phyloP scores from a whole-genome alignment of 2,888 invertebrate genomes.

The Panopea generosa region DNA sequence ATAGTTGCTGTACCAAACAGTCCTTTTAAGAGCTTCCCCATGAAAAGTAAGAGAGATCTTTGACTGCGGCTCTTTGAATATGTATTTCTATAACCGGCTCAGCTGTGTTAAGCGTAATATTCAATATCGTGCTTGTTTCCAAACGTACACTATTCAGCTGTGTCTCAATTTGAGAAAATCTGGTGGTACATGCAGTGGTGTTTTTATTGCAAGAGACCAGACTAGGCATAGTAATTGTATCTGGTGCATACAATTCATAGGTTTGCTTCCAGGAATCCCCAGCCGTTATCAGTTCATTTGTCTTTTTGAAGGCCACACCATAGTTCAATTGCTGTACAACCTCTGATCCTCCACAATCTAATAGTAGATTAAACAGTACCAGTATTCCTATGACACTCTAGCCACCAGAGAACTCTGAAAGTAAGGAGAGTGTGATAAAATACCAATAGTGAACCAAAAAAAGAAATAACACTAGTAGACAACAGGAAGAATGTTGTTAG shows the following conservation, averaged over 20 bases:
- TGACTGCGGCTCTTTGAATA: conserved; percentile 31
- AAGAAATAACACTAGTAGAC: conserved; percentile 5
- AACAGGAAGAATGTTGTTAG: background rate
- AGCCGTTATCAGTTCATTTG: conserved; percentile 20
- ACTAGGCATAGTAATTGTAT: background rate
- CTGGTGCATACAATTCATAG: conserved; percentile 35
- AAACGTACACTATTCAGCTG: conserved; percentile 21
- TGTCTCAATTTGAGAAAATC: conserved; percentile 22
- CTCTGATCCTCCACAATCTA: background rate
- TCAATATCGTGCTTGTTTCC: conserved; percentile 16
- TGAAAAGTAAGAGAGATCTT: conserved; percentile 30
- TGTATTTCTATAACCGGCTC: conserved; percentile 18
- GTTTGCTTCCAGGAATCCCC: conserved; percentile 51
- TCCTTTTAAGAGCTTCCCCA: conserved; percentile 22
- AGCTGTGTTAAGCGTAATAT: conserved; percentile 12
- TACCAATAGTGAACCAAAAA: conserved; percentile 5
- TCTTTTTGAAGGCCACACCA: conserved; percentile 36
- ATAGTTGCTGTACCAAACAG: conserved; percentile 46
- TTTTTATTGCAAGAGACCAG: conserved; percentile 12
- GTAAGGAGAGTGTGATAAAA: conserved; percentile 16
- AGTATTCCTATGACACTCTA: background rate
- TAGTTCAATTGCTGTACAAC: conserved; percentile 45
- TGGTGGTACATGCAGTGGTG: conserved; percentile 20
- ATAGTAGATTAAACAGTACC: conserved; percentile 14
- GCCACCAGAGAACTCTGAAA: conserved; percentile 31